Evolutionary conservation across 2,797 vertebrate species (phyloP).

Genomic region (Sebastes itinus): DNA sequence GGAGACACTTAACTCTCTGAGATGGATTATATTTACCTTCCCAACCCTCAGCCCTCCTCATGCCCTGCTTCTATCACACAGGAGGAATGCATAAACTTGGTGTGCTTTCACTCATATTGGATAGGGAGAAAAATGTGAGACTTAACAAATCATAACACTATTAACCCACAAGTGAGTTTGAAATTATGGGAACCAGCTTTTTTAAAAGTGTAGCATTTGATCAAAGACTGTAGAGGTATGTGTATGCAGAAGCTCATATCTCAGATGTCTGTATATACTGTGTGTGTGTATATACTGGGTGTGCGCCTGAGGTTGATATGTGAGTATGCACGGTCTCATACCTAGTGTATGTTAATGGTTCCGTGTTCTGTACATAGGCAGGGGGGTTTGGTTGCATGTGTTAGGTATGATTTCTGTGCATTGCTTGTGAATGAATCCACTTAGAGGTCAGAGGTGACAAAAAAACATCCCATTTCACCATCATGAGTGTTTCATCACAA

Average conservation of each 20-base stretch:
- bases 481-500: slow-evolving; percentile 1
- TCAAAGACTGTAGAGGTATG: not conserved
- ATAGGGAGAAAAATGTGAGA: slow-evolving; percentile 1
- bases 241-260: slow-evolving; percentile 5
- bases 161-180: slow-evolving; percentile 1
- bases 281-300: slow-evolving; percentile 7
- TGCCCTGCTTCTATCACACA: slow-evolving; percentile 16
- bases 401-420: not conserved
- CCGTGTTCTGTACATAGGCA: not conserved
- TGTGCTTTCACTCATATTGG: slow-evolving; percentile 7
- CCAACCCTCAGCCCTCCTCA: not conserved
- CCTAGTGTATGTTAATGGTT: not conserved
- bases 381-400: not conserved
- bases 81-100: slow-evolving; percentile 27
- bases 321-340: not conserved
- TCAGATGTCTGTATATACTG: slow-evolving; percentile 17
- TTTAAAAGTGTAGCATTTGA: not conserved
- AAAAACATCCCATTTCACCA: not conserved
- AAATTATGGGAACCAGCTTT: not conserved
- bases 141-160: slow-evolving; percentile 19
- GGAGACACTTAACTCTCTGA: not conserved
- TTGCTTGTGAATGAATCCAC: not conserved
- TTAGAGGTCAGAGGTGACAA: not conserved
- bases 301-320: not conserved
- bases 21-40: slow-evolving; percentile 27